These are phyloP conservation scores for Danionella cerebrum DNA, from an alignment of 2,113 vertebrate genomes.

Conservation along the genomic window DNA sequence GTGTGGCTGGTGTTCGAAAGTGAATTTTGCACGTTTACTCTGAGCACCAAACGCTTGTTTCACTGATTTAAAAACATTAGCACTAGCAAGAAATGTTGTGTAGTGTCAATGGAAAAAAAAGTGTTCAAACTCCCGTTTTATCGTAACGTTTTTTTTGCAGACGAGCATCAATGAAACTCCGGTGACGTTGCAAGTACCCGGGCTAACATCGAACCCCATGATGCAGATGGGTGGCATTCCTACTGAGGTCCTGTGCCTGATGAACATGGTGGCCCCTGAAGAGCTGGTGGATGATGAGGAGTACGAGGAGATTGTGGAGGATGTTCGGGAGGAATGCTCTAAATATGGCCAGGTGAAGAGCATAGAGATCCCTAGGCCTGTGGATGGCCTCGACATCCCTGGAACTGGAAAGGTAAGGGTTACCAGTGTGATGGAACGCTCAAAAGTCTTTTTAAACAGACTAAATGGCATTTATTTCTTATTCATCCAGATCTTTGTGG, in stretches of 20 bases:
- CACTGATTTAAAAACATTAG: too few relatives aligned
- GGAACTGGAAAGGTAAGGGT: conserved; percentile 80
- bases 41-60: too few relatives aligned
- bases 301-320: conserved; percentile 88
- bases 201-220: conserved; percentile 82
- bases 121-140: too few relatives aligned
- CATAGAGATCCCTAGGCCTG: conserved; percentile 87
- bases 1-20: too few relatives aligned
- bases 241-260: conserved; percentile 85
- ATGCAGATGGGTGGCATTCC: conserved; percentile 85
- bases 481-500: conserved; percentile 79
- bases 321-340: conserved; percentile 84
- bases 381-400: conserved; percentile 85
- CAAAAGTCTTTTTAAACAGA: too few relatives aligned
- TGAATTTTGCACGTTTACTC: too few relatives aligned
- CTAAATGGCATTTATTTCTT: neutral
- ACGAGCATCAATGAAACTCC: conserved; percentile 90
- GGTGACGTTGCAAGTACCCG: conserved; percentile 86
- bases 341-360: conserved; percentile 89
- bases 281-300: conserved; percentile 88
- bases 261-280: conserved; percentile 92
- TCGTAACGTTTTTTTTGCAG: conserved; percentile 47
- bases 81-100: too few relatives aligned
- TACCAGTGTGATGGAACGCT: too few relatives aligned
- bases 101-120: too few relatives aligned